phyloP scores from a whole-genome alignment of 2,888 invertebrate species.

The Monochamus alternatus region DNA sequence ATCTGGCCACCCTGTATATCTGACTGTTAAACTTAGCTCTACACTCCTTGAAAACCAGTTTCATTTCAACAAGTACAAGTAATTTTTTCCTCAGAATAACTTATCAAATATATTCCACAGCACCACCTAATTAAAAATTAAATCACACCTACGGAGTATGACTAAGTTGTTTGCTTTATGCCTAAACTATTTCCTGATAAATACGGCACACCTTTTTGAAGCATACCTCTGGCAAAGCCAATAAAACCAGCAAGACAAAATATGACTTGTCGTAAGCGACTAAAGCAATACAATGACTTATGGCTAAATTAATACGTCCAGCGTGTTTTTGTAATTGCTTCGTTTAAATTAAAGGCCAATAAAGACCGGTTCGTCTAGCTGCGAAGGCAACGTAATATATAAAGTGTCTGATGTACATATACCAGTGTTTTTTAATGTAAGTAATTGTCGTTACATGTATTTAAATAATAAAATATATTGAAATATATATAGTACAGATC shows the following conservation, averaged over 20 bases:
- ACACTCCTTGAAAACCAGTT: background rate
- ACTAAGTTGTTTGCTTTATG: constrained; percentile 14
- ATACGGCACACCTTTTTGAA: constrained; percentile 17
- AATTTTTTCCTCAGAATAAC: background rate
- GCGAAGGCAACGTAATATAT: background rate
- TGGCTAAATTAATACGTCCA: constrained; percentile 6
- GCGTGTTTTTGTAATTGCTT: constrained; percentile 19
- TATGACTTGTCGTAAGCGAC: constrained; percentile 10
- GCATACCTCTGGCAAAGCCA: constrained; percentile 12
- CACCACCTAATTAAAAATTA: background rate
- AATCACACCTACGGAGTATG: background rate
- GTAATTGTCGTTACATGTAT: no score
- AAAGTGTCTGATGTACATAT: background rate
- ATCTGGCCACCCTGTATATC: no score
- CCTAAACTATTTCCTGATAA: constrained; percentile 21
- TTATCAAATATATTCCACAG: background rate
- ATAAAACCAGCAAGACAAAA: constrained; percentile 2
- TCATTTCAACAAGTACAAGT: background rate
- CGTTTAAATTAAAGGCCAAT: constrained; percentile 26
- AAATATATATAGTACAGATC: no score
- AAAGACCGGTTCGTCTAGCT: constrained; percentile 15
- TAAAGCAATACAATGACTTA: constrained; percentile 21
- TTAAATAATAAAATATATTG: no score
- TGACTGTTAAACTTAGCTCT: background rate
- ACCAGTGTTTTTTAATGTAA: no score